Evolutionary conservation across 2,888 invertebrate species (phyloP).

Genomic region (Cheilosia grossa): DNA sequence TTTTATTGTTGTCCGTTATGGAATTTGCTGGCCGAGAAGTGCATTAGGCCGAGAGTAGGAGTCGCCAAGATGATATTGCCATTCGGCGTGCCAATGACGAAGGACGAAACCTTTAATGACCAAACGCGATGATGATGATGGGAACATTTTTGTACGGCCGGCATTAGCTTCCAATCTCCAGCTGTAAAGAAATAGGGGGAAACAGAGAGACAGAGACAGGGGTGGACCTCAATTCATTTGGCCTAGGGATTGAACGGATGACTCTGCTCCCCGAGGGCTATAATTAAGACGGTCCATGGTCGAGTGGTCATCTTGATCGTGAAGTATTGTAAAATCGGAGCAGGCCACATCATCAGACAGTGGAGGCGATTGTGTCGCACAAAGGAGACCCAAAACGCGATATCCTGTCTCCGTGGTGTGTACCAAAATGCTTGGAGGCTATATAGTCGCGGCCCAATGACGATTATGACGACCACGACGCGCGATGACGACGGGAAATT

Average conservation of each 20-base stretch:
- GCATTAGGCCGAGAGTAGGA: conserved; percentile 60
- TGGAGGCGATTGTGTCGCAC: conserved; percentile 65
- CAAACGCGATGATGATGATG: conserved; percentile 39
- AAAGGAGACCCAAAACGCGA: conserved; percentile 49
- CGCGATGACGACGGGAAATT: conserved; percentile 74
- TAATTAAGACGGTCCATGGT: conserved; percentile 72
- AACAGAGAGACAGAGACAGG: background rate
- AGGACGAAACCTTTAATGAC: conserved; percentile 70
- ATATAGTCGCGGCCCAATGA: conserved; percentile 66
- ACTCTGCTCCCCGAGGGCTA: conserved; percentile 73
- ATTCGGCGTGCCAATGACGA: conserved; percentile 52
- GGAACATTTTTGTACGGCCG: conserved; percentile 39
- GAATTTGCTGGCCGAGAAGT: conserved; percentile 40
- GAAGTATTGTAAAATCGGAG: conserved; percentile 72
- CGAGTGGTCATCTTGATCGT: conserved; percentile 61
- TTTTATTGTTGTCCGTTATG: conserved; percentile 54
- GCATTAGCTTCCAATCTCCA: conserved; percentile 51
- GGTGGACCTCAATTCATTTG: conserved; percentile 68
- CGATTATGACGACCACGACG: conserved; percentile 63
- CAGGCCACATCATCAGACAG: conserved; percentile 25
- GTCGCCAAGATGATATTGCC: conserved; percentile 62
- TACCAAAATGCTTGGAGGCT: conserved; percentile 48
- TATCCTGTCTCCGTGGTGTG: conserved; percentile 58
- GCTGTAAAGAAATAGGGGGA: no score
- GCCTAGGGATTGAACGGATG: conserved; percentile 71